These are phyloP conservation scores for Pogonus chalceus DNA, from an alignment of 1,140 invertebrate species.

Conservation along the genomic window DNA sequence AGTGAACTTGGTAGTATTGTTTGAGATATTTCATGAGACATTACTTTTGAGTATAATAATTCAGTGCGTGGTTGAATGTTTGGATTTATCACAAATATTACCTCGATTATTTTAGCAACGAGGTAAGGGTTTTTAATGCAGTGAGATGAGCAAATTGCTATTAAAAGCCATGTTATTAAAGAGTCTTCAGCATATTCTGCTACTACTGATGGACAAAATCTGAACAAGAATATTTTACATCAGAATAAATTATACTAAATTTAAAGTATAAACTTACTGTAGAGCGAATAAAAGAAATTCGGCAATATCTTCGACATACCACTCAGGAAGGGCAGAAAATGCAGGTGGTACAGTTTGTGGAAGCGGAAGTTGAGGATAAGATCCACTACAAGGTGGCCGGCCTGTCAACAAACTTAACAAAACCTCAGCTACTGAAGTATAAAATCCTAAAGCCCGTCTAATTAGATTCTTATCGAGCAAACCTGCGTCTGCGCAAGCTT, in stretches of 20 bases:
- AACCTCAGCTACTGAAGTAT: constrained; percentile 72
- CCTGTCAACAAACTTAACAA: constrained; percentile 54
- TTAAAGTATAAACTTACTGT: constrained; percentile 61
- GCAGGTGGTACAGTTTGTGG: constrained; percentile 50
- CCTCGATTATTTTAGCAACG: constrained; percentile 89
- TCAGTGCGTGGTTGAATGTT: constrained; percentile 60
- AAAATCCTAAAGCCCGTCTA: constrained; percentile 72
- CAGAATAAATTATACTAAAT: background rate
- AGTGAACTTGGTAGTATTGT: constrained; percentile 73
- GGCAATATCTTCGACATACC: constrained; percentile 93
- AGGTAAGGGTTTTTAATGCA: constrained; percentile 94
- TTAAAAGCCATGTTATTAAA: constrained; percentile 78
- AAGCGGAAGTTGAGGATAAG: constrained; percentile 42
- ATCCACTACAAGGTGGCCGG: constrained; percentile 29
- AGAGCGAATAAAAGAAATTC: constrained; percentile 88
- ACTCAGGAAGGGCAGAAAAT: constrained; percentile 87
- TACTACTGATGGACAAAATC: constrained; percentile 66
- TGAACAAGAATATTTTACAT: constrained; percentile 35
- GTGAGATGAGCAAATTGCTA: constrained; percentile 80
- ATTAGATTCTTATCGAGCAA: constrained; percentile 74
- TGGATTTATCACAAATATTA: constrained; percentile 86
- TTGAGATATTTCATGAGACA: constrained; percentile 80
- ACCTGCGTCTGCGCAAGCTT: constrained; percentile 80
- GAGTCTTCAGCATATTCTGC: constrained; percentile 69
- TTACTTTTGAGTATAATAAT: constrained; percentile 44